Conservation (phyloP, 2,797 vertebrate species). For the Sebastes taczanowskii region DNA sequence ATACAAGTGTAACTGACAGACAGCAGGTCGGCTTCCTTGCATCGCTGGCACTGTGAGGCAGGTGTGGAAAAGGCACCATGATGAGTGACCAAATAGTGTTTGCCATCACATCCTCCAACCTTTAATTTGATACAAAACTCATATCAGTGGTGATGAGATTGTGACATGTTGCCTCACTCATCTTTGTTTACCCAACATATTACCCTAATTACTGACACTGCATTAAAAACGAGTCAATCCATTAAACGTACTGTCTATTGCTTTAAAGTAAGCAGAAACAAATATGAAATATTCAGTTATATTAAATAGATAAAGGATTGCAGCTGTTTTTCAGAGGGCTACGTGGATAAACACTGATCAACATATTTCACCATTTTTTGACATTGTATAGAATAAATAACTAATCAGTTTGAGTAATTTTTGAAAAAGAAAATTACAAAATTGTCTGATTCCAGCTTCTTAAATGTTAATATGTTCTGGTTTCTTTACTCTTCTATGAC, state of each 20-base stretch:
- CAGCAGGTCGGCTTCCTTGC: background rate
- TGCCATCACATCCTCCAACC: background rate
- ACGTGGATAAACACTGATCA: no score
- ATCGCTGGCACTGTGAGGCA: background rate
- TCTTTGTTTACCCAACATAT: background rate
- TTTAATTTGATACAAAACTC: background rate
- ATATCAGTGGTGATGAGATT: background rate
- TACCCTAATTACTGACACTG: background rate
- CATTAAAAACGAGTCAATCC: background rate
- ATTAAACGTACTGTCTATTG: background rate
- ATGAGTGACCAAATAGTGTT: background rate
- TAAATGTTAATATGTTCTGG: no score
- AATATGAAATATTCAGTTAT: background rate
- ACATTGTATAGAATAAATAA: no score
- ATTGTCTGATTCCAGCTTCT: no score
- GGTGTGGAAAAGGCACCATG: background rate
- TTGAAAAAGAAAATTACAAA: no score
- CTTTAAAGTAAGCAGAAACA: background rate
- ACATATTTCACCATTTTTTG: no score
- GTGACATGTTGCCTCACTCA: background rate
- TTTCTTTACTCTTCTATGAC: no score
- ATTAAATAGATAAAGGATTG: background rate
- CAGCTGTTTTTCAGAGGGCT: no score
- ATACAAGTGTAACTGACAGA: background rate
- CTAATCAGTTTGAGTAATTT: no score